Evolutionary conservation across 2,888 invertebrate genomes (phyloP).

Genomic region (Cantharis flavilabris): DNA sequence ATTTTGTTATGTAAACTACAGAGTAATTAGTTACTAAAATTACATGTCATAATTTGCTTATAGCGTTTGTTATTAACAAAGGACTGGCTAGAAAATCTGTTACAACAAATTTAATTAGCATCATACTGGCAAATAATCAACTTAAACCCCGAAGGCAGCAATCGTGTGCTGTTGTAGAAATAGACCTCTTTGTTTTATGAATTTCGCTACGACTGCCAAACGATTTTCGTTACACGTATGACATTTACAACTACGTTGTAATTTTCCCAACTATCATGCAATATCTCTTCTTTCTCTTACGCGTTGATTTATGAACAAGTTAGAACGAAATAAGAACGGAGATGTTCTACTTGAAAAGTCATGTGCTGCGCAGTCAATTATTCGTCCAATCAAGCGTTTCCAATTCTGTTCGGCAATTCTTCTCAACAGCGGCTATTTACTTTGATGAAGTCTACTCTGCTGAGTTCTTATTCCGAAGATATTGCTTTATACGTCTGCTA

Average conservation of each 20-base stretch:
- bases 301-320: constrained; percentile 16
- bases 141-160: constrained; percentile 13
- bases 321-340: constrained; percentile 24
- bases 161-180: constrained; percentile 15
- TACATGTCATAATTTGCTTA: constrained; percentile 22
- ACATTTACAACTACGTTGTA: constrained; percentile 30
- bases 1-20: neutral
- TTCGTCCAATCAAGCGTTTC: constrained; percentile 47
- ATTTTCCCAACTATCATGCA: constrained; percentile 25
- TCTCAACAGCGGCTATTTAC: constrained; percentile 31
- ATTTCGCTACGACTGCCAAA: constrained; percentile 22
- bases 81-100: constrained; percentile 18
- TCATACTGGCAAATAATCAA: constrained; percentile 24
- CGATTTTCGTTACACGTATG: constrained; percentile 27
- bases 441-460: constrained; percentile 31
- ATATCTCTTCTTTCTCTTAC: constrained; percentile 17
- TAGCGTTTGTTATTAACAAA: constrained; percentile 15
- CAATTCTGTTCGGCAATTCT: constrained; percentile 41
- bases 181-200: constrained; percentile 19
- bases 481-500: constrained; percentile 23
- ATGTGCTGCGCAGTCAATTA: constrained; percentile 46
- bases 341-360: constrained; percentile 40
- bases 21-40: constrained; percentile 5
- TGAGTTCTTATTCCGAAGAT: constrained; percentile 30
- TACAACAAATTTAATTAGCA: constrained; percentile 26